phyloP scores from a whole-genome alignment of 2,113 vertebrate genomes.

The Clarias macrocephalus region DNA sequence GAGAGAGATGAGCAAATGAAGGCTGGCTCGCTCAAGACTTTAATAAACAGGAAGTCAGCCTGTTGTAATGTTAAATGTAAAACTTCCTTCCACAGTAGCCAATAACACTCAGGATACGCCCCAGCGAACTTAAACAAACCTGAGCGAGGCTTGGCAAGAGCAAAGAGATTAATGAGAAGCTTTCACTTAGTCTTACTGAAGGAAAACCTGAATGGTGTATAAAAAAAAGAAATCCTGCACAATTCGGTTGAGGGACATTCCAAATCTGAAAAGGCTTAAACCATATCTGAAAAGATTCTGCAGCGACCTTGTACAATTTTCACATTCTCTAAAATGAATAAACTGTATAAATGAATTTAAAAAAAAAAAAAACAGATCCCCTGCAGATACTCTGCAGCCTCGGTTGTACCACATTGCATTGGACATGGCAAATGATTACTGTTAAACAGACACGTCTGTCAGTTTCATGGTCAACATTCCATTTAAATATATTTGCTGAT shows the following conservation, averaged over 20 bases:
- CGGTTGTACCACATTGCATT: not conserved
- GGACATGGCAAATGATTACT: not conserved
- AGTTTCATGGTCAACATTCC: not conserved
- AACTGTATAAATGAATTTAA: not conserved
- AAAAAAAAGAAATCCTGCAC: not conserved
- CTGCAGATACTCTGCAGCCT: not conserved
- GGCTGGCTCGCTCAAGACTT: too few relatives aligned
- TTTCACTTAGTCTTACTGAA: not conserved
- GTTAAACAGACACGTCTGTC: not conserved
- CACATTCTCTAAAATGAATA: not conserved
- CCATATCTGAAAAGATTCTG: not conserved
- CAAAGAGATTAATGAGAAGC: not conserved
- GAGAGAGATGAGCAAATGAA: too few relatives aligned
- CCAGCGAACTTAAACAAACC: not conserved
- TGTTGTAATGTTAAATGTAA: not conserved
- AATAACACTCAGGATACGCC: not conserved
- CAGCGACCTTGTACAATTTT: not conserved
- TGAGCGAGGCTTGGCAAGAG: not conserved
- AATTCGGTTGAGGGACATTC: not conserved
- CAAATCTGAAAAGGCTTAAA: not conserved
- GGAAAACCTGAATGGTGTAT: not conserved
- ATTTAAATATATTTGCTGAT: not conserved
- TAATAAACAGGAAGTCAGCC: not conserved
- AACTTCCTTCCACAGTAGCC: not conserved
- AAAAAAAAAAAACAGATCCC: too few relatives aligned